Evolutionary conservation across 2,113 vertebrate species (phyloP), one percentile per base, ranked within the genome.

Genomic region (Noctilio leporinus): DNA sequence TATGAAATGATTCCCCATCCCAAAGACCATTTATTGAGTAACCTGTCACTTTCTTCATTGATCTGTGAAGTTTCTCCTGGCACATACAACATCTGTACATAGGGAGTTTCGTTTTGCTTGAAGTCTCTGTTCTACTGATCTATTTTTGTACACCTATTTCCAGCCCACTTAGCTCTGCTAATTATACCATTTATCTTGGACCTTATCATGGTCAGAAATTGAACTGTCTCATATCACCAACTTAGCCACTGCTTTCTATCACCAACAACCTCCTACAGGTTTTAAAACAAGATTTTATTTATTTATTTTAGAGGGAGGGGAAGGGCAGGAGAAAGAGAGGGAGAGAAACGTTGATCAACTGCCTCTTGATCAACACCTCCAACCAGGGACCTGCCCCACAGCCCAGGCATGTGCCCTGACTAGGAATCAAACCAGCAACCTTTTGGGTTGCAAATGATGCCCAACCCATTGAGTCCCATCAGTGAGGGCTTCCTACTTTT

Each of bases 131-230:
- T 88, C n/a, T 80, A 75, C 14, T 67, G 40, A 94, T 55, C 49
- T 78, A 89, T 59, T 95, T 95, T 51, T 62, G n/a, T 64, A 93
- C 24, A 96, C 69, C 73, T 59, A 64, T 28, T 89, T 94, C 33
- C 35, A 88, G 35, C 22, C 16, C 11, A 53, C 38, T 33, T 24
- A 89, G 67, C 62, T 86, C 51, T 91, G 69, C 62, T 20, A 49
- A 70, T 28, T 24, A 55, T 3, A n/a, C 8, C 20, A 82, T 7
- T 55, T 75, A 86, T 45, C 30, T 45, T 59, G 78, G 33, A 92
- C 8, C 22, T 80, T 40, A 51, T 49, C n/a, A 28, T 49, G 62
- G 20, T 47, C 93, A 30, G 57, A 87, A 49, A 35, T 1, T 67
- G 65, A 24, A 57, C 4, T 38, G 20, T 80, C n/a, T 91, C 59